A percentile compares a stretch with the other conserved stretches of the same genome.
Conservation (phyloP, 2,113 vertebrate genomes). For the Vireo altiloquus region DNA sequence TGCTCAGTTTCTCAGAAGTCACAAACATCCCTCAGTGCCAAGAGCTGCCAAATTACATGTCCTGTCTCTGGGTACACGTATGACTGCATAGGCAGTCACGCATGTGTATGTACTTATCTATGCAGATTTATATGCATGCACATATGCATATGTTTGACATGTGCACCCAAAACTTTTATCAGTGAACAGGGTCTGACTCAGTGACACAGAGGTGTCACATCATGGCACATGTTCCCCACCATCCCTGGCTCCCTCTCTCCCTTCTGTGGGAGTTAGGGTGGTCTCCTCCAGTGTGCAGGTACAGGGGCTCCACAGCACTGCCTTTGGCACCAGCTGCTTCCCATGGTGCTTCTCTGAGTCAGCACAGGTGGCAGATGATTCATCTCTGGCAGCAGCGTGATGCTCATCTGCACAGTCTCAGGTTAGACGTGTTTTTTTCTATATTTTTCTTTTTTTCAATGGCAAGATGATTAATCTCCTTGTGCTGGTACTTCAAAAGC, state of each 20-base stretch:
- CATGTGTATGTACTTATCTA: accelerated
- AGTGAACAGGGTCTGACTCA: background rate
- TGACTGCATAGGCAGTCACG: background rate
- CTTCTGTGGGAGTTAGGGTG: background rate
- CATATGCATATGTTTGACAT: accelerated
- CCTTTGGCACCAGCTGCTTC: background rate
- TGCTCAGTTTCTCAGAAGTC: background rate
- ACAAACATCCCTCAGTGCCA: background rate
- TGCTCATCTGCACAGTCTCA: slow-evolving; percentile 45
- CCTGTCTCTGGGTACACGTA: accelerated
- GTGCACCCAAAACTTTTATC: background rate
- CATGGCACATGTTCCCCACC: accelerated
- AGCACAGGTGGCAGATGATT: slow-evolving; percentile 66
- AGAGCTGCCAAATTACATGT: accelerated
- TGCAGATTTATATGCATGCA: too few relatives aligned
- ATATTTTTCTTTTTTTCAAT: background rate
- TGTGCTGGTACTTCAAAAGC: background rate
- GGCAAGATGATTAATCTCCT: slow-evolving; percentile 61
- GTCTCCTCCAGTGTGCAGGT: accelerated
- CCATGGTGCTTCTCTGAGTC: slow-evolving; percentile 17
- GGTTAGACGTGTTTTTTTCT: background rate
- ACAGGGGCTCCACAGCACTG: background rate
- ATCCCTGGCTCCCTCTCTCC: background rate
- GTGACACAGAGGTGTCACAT: background rate
- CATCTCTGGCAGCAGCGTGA: background rate